Percentiles rank a stretch among this genome's conserved stretches.
Evolutionary conservation across 2,113 vertebrate species (phyloP).

Genomic region (Gnathonemus echidnorhynchus): DNA sequence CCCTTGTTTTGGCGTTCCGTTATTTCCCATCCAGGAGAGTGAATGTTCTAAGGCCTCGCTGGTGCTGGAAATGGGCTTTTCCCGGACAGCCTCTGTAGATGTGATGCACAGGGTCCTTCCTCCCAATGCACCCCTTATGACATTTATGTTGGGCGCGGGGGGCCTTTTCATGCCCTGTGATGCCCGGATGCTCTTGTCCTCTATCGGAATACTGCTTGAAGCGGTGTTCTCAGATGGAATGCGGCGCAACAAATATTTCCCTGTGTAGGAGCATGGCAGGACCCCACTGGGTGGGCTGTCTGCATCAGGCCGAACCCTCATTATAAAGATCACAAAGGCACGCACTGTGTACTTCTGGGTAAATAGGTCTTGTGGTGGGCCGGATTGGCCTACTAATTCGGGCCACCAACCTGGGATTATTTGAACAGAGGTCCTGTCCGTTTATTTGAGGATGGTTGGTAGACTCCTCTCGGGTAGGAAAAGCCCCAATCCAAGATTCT

Average conservation of each 20-base stretch:
- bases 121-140: background rate
- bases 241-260: background rate
- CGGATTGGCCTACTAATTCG: background rate
- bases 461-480: background rate
- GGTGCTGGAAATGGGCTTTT: background rate
- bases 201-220: background rate
- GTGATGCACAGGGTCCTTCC: background rate
- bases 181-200: background rate
- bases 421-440: background rate
- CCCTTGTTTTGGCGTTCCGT: background rate
- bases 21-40: background rate
- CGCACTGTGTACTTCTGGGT: conserved; percentile 11
- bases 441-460: background rate
- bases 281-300: background rate
- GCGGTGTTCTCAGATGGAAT: background rate
- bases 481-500: background rate
- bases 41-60: background rate
- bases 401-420: background rate
- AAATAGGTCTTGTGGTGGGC: background rate
- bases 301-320: background rate
- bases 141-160: background rate
- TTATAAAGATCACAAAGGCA: background rate
- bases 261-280: background rate
- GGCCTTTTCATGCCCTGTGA: too few relatives aligned
- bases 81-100: background rate